These are phyloP conservation scores for Lampris incognitus DNA, from an alignment of 2,113 vertebrate species.

Conservation along the genomic window DNA sequence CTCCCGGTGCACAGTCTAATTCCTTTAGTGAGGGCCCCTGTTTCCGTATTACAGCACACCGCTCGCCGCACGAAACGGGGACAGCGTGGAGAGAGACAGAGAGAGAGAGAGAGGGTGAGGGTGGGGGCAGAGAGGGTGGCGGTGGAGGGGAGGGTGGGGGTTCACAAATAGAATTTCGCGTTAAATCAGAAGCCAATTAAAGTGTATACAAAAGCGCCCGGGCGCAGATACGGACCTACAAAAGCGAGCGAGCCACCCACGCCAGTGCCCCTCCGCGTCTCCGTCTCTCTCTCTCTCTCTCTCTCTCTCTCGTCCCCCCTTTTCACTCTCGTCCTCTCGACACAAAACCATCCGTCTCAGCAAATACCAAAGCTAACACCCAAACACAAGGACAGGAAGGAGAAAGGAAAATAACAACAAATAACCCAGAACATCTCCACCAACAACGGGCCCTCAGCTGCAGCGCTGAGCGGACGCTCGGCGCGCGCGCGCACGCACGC, in stretches of 20 bases:
- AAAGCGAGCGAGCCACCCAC: slow-evolving; percentile 39
- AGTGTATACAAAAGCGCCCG: background rate
- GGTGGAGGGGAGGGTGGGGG: slow-evolving; percentile 10
- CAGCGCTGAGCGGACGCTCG: too few species aligned
- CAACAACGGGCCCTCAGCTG: slow-evolving; percentile 43
- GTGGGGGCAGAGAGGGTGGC: slow-evolving; percentile 11
- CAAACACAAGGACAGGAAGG: slow-evolving; percentile 11
- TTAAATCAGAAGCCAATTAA: slow-evolving; percentile 44
- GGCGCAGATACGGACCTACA: slow-evolving; percentile 20
- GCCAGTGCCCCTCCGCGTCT: slow-evolving; percentile 17
- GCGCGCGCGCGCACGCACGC: too few species aligned
- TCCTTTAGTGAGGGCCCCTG: slow-evolving; percentile 65
- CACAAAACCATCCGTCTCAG: slow-evolving; percentile 29
- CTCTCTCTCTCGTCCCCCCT: background rate
- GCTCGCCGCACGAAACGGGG: slow-evolving; percentile 66
- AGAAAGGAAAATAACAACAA: slow-evolving; percentile 1
- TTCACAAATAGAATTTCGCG: slow-evolving; percentile 41
- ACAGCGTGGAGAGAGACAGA: slow-evolving; percentile 54
- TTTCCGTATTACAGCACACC: slow-evolving; percentile 55
- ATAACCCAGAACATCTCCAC: slow-evolving; percentile 25
- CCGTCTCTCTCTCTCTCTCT: background rate
- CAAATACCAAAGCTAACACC: slow-evolving; percentile 25
- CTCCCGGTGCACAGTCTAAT: slow-evolving; percentile 74
- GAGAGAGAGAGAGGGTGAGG: background rate
- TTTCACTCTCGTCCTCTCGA: background rate